These are phyloP conservation scores for Rhinella marina DNA, from an alignment of 2,797 vertebrate genomes.

Conservation along the genomic window DNA sequence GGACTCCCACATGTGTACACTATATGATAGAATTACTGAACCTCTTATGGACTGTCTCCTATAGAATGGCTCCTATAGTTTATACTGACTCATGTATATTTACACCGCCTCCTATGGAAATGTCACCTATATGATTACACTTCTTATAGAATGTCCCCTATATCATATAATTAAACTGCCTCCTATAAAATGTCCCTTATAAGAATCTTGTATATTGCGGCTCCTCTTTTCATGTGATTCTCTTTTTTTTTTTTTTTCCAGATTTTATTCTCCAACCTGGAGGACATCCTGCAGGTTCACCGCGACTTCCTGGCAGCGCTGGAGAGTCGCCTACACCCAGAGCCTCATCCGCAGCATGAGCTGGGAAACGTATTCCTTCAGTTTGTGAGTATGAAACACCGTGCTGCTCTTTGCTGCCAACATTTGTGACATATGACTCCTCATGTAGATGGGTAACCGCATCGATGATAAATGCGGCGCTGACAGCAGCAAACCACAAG, in stretches of 20 bases:
- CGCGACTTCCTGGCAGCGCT: slow-evolving; percentile 87
- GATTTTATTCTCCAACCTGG: slow-evolving; percentile 98
- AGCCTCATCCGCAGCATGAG: slow-evolving; percentile 91
- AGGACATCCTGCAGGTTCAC: slow-evolving; percentile 94
- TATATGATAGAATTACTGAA: too few species aligned
- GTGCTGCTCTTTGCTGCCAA: slow-evolving; percentile 63
- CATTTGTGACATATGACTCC: not conserved
- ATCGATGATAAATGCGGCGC: too few species aligned
- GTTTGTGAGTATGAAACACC: slow-evolving; percentile 87
- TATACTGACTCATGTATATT: not conserved
- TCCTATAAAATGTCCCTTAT: not conserved
- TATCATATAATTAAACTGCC: not conserved
- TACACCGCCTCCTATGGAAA: not conserved
- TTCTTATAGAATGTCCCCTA: not conserved
- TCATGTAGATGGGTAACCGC: too few species aligned
- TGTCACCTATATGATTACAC: too few species aligned
- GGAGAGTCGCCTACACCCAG: slow-evolving; percentile 89
- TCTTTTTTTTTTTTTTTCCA: slow-evolving; percentile 66
- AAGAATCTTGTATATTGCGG: not conserved
- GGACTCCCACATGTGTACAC: too few species aligned
- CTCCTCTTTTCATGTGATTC: not conserved
- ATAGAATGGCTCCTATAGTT: not conserved
- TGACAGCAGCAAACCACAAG: too few species aligned
- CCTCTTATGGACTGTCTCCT: too few species aligned
- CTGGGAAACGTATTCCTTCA: slow-evolving; percentile 93